phyloP scores from a whole-genome alignment of 2,888 invertebrate species.

The Zhengitettix transpicula region DNA sequence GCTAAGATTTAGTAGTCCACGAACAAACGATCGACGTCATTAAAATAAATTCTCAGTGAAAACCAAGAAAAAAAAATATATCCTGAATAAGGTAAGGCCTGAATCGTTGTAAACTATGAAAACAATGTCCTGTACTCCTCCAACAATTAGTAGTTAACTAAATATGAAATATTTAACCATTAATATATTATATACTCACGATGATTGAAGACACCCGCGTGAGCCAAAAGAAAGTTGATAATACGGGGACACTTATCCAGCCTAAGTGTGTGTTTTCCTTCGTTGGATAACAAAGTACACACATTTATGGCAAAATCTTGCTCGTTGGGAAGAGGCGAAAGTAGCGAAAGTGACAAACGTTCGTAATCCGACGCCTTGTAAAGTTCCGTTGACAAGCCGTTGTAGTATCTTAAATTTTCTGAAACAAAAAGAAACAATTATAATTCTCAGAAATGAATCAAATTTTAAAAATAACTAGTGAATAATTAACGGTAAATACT shows the following conservation, averaged over 20 bases:
- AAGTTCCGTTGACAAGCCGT: constrained; percentile 48
- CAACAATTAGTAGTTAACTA: too few relatives aligned
- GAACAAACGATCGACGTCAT: too few relatives aligned
- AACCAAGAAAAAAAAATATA: too few relatives aligned
- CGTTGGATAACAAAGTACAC: constrained; percentile 87
- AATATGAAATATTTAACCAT: too few relatives aligned
- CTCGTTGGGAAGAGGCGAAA: constrained; percentile 95
- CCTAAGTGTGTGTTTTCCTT: constrained; percentile 75
- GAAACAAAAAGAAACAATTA: constrained; percentile 18
- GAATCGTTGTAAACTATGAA: too few relatives aligned
- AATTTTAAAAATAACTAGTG: too few relatives aligned
- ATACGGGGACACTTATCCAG: constrained; percentile 74
- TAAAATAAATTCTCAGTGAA: too few relatives aligned
- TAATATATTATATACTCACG: constrained; percentile 35
- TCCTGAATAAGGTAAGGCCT: too few relatives aligned
- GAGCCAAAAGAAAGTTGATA: constrained; percentile 76
- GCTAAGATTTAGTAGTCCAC: too few relatives aligned
- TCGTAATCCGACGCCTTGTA: constrained; percentile 63
- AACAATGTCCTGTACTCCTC: too few relatives aligned
- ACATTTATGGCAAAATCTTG: constrained; percentile 97
- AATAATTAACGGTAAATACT: too few relatives aligned
- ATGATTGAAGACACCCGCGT: constrained; percentile 85
- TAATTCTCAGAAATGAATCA: background rate
- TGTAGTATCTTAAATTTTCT: constrained; percentile 43
- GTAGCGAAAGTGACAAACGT: constrained; percentile 72